Evolutionary conservation across 2,797 vertebrate genomes (phyloP), one percentile per base, ranked within the genome.

Genomic region (Pseudochaenichthys georgianus): DNA sequence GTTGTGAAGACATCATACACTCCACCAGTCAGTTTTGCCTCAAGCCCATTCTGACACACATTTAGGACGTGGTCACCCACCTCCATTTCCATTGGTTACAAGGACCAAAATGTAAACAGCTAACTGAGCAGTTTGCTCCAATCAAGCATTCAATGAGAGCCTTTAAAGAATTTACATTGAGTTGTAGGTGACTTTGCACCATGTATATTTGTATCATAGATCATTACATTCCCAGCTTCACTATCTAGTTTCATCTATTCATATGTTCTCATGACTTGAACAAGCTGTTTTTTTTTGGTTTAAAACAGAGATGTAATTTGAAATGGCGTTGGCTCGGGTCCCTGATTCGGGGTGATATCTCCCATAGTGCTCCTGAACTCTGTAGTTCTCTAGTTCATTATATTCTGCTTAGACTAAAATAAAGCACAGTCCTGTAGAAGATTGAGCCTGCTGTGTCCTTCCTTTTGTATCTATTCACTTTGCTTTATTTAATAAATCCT

Each of bases 401-500:
- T 96, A 96, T 95, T 95, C 95, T 95, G 95, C 95, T 95, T 95
- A 95, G 94, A 95, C 93, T 95, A 94, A 95, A 96, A 96, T 96
- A 96, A 96, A 96, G 94, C 94, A 96, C 95, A 95, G 94, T 95
- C 95, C 94, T 95, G 94, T 96, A 96, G 94, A 95, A 95, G 85
- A 93, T 78, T 78, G 82, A 76, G 87, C 62, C 84, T 89, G 80
- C 54, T 61, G 91, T 90, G 83, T 92, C 89, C 65, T 90, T 90
- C 88, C 69, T 90, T 90, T 86, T 92, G 28, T 83, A 83, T 90
- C 82, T 82, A 23, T 86, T 77, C 67, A 73, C 41, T 63, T 31
- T 64, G 57, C 57, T 63, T 63, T 45, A 80, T 82, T 73, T 73
- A 82, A 86, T 81, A 75, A 80, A 70, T 70, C 57, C 75, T 75